Conservation (phyloP, 1,140 invertebrate species). For the Drosophila truncata region DNA sequence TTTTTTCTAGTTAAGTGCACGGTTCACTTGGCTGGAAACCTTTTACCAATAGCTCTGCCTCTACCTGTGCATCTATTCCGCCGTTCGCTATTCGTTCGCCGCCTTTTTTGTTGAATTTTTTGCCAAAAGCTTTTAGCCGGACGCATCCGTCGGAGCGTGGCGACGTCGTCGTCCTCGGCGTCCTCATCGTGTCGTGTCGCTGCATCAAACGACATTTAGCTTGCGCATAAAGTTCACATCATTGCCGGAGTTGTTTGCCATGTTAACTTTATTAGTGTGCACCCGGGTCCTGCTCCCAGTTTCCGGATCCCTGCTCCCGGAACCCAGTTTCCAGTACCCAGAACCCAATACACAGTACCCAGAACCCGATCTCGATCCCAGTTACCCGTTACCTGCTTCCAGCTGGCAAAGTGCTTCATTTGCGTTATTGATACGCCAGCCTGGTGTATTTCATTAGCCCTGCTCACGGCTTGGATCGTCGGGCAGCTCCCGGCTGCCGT, state of each 20-base stretch:
- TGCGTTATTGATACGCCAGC: constrained; percentile 59
- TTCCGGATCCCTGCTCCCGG: not conserved
- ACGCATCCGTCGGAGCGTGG: constrained; percentile 63
- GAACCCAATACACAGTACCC: too few relatives aligned
- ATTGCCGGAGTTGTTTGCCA: constrained; percentile 72
- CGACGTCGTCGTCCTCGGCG: constrained; percentile 24
- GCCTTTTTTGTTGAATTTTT: constrained; percentile 58
- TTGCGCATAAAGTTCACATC: constrained; percentile 80
- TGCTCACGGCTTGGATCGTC: constrained; percentile 23
- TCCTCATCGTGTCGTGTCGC: constrained; percentile 38
- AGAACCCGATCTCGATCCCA: not conserved
- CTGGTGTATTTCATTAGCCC: constrained; percentile 59
- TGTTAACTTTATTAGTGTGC: constrained; percentile 76
- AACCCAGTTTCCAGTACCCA: too few relatives aligned
- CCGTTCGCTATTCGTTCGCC: constrained; percentile 30
- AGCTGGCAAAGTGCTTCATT: constrained; percentile 46
- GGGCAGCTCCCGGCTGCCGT: constrained; percentile 33
- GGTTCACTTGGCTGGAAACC: constrained; percentile 65
- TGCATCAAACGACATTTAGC: constrained; percentile 79
- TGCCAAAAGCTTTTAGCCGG: constrained; percentile 77
- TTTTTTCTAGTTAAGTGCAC: constrained; percentile 44
- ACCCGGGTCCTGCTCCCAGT: constrained; percentile 7
- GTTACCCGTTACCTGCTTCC: not conserved
- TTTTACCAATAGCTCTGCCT: constrained; percentile 66
- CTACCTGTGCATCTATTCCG: constrained; percentile 40